Evolutionary conservation across 2,113 vertebrate species (phyloP).

Genomic region (Lathamus discolor): DNA sequence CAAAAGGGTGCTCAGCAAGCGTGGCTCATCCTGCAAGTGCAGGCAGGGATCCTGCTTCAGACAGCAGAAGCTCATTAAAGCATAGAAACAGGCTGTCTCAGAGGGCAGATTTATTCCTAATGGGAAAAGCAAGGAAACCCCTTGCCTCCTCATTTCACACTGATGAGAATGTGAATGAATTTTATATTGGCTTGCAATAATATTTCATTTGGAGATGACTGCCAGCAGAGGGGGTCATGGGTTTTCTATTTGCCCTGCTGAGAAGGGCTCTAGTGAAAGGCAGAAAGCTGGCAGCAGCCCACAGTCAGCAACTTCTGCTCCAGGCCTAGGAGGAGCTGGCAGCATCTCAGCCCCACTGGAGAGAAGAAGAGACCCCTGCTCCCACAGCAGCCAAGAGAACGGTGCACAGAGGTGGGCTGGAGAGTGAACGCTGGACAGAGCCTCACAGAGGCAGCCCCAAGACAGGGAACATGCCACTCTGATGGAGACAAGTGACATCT

Average conservation of each 20-base stretch:
- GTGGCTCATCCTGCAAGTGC: not conserved
- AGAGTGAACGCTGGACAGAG: not conserved
- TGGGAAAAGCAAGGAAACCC: not conserved
- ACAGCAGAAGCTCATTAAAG: not conserved
- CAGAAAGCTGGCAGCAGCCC: not conserved
- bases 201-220: not conserved
- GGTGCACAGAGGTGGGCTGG: not conserved
- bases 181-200: not conserved
- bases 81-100: not conserved
- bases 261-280: not conserved
- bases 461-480: not conserved
- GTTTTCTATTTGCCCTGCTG: not conserved
- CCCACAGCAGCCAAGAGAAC: not conserved
- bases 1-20: not conserved
- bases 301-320: not conserved
- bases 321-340: not conserved
- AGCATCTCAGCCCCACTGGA: not conserved
- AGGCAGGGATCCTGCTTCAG: not conserved
- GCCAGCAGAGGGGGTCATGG: conserved; percentile 57
- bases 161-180: not conserved
- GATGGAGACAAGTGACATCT: not conserved
- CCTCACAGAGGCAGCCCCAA: not conserved
- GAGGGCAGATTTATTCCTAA: conserved; percentile 31
- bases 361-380: not conserved
- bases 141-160: conserved; percentile 11